A percentile compares a stretch with the other conserved stretches of the same genome.
Evolutionary conservation across 2,888 invertebrate species (phyloP).

Genomic region (Mythimna lalbum): DNA sequence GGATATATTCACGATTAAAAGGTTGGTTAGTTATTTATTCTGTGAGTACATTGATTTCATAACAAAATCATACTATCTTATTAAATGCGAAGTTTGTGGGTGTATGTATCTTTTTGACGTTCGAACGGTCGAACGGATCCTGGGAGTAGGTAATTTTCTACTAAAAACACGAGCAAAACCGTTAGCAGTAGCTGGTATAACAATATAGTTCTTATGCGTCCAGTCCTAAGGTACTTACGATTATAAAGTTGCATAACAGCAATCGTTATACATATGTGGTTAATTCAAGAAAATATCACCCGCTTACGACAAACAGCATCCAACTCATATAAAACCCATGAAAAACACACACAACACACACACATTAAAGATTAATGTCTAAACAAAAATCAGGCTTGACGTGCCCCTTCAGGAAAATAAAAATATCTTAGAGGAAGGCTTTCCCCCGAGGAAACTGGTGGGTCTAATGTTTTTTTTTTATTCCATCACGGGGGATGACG

Average conservation of each 20-base stretch:
- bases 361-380: slow-evolving; percentile 76
- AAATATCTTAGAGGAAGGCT: slow-evolving; percentile 77
- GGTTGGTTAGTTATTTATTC: neutral
- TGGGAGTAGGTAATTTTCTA: too few species aligned
- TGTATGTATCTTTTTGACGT: too few species aligned
- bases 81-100: too few species aligned
- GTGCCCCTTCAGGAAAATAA: slow-evolving; percentile 77
- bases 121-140: too few species aligned
- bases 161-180: too few species aligned
- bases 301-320: slow-evolving; percentile 29
- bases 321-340: slow-evolving; percentile 31
- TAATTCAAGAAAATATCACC: slow-evolving; percentile 18
- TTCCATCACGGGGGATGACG: slow-evolving; percentile 83
- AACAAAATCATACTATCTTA: too few species aligned
- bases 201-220: neutral
- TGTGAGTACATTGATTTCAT: neutral
- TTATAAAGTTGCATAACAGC: neutral
- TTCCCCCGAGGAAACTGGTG: slow-evolving; percentile 78
- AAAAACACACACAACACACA: slow-evolving; percentile 63
- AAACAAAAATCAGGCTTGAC: slow-evolving; percentile 81
- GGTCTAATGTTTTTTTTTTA: slow-evolving; percentile 88
- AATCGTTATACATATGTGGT: neutral
- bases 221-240: too few species aligned
- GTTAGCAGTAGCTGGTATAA: neutral
- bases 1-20: too few species aligned